These are phyloP conservation scores for Phrynocephalus forsythii DNA, from an alignment of 2,797 vertebrate genomes.

Conservation along the genomic window DNA sequence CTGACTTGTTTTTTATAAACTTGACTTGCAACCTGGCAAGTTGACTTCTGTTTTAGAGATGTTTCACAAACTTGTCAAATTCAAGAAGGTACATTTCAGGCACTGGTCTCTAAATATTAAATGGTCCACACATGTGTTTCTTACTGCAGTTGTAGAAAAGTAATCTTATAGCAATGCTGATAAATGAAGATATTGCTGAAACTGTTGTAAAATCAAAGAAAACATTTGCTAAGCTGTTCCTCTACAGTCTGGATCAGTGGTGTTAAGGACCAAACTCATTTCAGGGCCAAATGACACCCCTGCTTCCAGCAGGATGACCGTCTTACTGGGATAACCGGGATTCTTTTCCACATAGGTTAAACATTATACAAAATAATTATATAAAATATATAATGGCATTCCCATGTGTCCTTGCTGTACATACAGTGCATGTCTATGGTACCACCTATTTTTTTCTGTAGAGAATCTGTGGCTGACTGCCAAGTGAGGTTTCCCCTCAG, in stretches of 20 bases:
- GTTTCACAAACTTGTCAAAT: neutral
- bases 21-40: neutral
- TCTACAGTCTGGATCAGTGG: neutral
- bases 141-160: neutral
- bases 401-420: neutral
- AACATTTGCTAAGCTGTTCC: neutral
- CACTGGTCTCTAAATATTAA: neutral
- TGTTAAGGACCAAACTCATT: neutral
- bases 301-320: neutral
- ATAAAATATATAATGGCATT: neutral
- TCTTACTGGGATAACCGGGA: neutral
- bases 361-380: neutral
- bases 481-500: neutral
- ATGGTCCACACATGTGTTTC: neutral
- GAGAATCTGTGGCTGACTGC: neutral
- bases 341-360: neutral
- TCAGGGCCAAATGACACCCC: neutral
- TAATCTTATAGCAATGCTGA: neutral
- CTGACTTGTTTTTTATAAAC: neutral
- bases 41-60: neutral
- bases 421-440: neutral
- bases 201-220: constrained; percentile 8
- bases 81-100: neutral
- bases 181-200: neutral
- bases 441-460: neutral